A percentile compares a stretch with the other conserved stretches of the same genome.
Conservation (phyloP, 2,113 vertebrate species). For the Lepidothrix coronata region DNA sequence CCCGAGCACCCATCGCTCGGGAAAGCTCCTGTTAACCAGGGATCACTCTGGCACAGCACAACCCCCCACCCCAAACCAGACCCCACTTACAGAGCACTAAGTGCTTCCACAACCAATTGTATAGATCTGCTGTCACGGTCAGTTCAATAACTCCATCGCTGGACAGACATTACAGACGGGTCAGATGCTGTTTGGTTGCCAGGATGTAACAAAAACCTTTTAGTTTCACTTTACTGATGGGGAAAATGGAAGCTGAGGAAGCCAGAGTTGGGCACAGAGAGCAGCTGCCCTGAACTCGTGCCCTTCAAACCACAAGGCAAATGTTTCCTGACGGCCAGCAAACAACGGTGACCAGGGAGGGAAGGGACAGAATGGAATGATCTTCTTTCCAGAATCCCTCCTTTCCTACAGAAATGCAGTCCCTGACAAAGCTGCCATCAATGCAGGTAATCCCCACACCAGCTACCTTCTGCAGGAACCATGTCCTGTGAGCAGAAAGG, state of each 20-base stretch:
- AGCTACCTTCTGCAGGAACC: neutral
- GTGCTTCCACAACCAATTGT: neutral
- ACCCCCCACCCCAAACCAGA: neutral
- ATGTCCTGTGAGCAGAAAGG: fast-evolving
- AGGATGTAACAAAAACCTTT: neutral
- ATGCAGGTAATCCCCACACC: neutral
- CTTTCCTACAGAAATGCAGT: neutral
- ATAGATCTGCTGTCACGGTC: neutral
- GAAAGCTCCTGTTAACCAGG: neutral
- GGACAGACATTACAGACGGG: neutral
- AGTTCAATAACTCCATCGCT: neutral
- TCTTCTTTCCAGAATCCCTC: neutral
- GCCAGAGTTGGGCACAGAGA: neutral
- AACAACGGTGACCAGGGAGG: neutral
- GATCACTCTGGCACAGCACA: neutral
- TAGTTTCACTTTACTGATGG: constrained; percentile 19
- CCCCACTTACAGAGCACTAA: neutral
- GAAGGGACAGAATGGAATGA: neutral
- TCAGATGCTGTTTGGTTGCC: neutral
- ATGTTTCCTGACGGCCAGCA: neutral
- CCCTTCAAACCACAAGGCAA: neutral
- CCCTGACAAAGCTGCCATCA: neutral
- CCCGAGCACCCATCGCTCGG: neutral
- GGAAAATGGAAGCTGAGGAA: constrained; percentile 22
- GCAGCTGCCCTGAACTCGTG: neutral